A percentile compares a stretch with the other conserved stretches of the same genome.
Conservation (phyloP, 1,140 invertebrate genomes). For the Pararge aegeria region DNA sequence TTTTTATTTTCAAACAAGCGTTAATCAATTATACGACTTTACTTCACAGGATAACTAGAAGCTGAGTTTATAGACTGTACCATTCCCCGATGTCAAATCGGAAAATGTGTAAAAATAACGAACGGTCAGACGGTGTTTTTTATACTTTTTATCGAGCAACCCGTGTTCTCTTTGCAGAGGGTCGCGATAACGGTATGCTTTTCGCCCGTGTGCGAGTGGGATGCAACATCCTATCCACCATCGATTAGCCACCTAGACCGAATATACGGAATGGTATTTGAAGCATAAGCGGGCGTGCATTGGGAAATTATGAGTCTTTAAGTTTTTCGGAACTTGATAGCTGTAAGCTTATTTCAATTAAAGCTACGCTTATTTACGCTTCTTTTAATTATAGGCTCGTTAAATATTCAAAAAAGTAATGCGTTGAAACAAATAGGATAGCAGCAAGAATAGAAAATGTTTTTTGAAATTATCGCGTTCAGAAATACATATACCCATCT, state of each 20-base stretch:
- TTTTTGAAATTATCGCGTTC: no score
- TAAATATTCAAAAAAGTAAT: no score
- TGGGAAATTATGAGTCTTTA: no score
- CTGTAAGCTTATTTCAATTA: no score
- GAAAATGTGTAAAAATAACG: conserved; percentile 1
- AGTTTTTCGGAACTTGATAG: no score
- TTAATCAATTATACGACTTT: background rate
- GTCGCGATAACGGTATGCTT: background rate
- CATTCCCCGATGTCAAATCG: background rate
- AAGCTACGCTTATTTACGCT: no score
- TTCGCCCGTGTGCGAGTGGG: background rate
- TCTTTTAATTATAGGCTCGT: no score
- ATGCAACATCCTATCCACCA: conserved; percentile 9
- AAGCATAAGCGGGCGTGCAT: background rate
- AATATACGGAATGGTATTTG: background rate
- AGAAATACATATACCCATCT: no score
- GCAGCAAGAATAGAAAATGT: no score
- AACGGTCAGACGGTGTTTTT: background rate
- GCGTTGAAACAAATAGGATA: no score
- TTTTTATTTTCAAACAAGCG: background rate
- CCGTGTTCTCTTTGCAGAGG: background rate
- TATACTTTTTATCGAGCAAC: background rate
- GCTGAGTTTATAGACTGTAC: background rate
- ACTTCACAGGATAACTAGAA: background rate
- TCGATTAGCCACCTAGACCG: conserved; percentile 14